These are phyloP conservation scores for Spicauda simplicius DNA, from an alignment of 2,888 invertebrate genomes.

Conservation along the genomic window DNA sequence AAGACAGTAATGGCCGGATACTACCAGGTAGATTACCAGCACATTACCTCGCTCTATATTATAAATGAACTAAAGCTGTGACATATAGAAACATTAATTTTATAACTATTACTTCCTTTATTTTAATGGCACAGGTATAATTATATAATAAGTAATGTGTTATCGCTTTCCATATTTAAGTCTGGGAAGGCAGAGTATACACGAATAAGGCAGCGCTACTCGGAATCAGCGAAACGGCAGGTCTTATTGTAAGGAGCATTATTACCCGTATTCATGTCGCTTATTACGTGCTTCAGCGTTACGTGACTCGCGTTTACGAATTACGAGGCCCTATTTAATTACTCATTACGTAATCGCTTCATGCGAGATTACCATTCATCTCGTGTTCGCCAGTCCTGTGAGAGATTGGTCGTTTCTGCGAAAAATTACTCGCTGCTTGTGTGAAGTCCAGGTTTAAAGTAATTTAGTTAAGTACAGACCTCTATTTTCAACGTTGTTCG, in stretches of 20 bases:
- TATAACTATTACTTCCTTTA: too few species aligned
- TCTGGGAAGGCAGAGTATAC: background rate
- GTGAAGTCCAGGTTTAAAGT: background rate
- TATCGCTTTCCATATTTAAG: background rate
- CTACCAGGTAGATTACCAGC: too few species aligned
- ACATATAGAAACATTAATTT: too few species aligned
- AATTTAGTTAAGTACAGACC: background rate
- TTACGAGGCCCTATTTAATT: conserved; percentile 50
- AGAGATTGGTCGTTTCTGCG: conserved; percentile 4
- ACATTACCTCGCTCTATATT: too few species aligned
- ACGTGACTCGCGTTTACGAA: conserved; percentile 46
- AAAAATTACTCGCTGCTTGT: background rate
- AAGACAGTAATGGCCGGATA: too few species aligned
- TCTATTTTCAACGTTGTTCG: background rate
- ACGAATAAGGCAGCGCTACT: background rate
- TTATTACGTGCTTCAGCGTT: conserved; percentile 42
- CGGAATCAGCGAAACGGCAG: background rate
- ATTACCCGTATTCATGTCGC: conserved; percentile 43
- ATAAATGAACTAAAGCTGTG: too few species aligned
- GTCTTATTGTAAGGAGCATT: conserved; percentile 1
- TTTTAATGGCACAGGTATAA: background rate
- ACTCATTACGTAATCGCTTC: conserved; percentile 48
- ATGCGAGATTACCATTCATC: conserved; percentile 26
- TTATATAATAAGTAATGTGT: background rate
- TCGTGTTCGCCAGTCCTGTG: conserved; percentile 28